These are phyloP conservation scores for Hirtodrosophila duncani DNA, from an alignment of 2,888 invertebrate genomes.

Conservation along the genomic window DNA sequence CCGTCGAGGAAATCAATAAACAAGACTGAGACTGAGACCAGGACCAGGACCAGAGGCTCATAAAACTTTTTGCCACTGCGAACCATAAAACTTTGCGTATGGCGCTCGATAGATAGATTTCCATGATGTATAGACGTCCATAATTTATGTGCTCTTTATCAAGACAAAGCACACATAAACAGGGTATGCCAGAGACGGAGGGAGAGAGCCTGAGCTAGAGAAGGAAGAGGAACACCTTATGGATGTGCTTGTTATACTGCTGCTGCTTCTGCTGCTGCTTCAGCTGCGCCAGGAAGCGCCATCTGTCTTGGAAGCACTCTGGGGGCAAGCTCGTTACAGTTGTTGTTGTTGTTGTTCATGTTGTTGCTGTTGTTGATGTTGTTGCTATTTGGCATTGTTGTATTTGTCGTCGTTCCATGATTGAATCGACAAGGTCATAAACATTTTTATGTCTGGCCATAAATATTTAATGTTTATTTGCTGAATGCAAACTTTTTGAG, in stretches of 20 bases:
- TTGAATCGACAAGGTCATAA: conserved; percentile 70
- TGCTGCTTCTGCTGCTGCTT: conserved; percentile 30
- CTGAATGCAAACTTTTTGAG: conserved; percentile 48
- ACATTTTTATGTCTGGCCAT: conserved; percentile 63
- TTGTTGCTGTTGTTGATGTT: not conserved
- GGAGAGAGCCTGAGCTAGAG: not conserved
- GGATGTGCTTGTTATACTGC: conserved; percentile 42
- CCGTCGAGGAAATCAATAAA: conserved; percentile 62
- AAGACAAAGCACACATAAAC: conserved; percentile 29
- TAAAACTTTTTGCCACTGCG: conserved; percentile 34
- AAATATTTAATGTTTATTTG: conserved; percentile 54
- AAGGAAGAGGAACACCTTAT: conserved; percentile 34
- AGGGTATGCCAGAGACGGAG: conserved; percentile 2
- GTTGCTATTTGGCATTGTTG: not conserved
- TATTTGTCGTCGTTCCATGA: conserved; percentile 35
- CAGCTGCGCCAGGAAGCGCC: conserved; percentile 44
- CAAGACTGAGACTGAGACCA: conserved; percentile 33
- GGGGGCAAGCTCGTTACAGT: conserved; percentile 26
- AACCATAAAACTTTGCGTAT: conserved; percentile 43
- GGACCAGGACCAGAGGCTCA: conserved; percentile 41
- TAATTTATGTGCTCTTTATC: conserved; percentile 66
- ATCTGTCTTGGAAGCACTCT: conserved; percentile 12
- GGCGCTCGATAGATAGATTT: conserved; percentile 56
- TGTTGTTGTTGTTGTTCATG: conserved; percentile 16
- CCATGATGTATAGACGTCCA: conserved; percentile 56